These are phyloP conservation scores for Tethea ocularis DNA, from an alignment of 2,888 invertebrate species.

Conservation along the genomic window DNA sequence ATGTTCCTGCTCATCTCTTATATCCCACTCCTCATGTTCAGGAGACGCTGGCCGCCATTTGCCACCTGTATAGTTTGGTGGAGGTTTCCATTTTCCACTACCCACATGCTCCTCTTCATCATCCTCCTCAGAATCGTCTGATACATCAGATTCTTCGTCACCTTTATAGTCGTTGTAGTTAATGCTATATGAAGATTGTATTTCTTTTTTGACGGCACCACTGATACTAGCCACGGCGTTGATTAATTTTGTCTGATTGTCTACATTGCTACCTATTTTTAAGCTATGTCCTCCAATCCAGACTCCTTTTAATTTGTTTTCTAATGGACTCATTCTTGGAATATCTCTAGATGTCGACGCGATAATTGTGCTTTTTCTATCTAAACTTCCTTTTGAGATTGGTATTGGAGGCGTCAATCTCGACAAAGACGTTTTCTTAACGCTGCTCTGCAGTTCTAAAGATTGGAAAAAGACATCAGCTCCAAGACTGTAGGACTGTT, in stretches of 20 bases:
- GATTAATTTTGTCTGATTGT: conserved; percentile 85
- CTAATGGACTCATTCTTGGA: conserved; percentile 70
- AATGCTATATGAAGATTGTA: conserved; percentile 63
- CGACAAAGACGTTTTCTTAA: conserved; percentile 82
- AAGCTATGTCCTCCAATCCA: conserved; percentile 86
- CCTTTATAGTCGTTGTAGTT: conserved; percentile 71
- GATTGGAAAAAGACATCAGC: conserved; percentile 95
- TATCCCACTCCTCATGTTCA: conserved; percentile 83
- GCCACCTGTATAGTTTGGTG: conserved; percentile 73
- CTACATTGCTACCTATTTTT: conserved; percentile 80
- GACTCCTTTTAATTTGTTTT: conserved; percentile 78
- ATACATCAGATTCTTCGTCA: conserved; percentile 79
- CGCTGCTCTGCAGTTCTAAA: conserved; percentile 90
- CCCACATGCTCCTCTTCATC: conserved; percentile 81
- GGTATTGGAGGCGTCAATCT: conserved; percentile 76
- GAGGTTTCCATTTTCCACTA: conserved; percentile 91
- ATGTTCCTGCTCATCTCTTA: conserved; percentile 74
- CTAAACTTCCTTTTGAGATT: conserved; percentile 57
- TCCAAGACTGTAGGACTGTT: conserved; percentile 85
- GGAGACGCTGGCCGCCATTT: conserved; percentile 77
- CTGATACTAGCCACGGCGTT: conserved; percentile 87
- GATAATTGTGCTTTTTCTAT: conserved; percentile 56
- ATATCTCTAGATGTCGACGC: conserved; percentile 65
- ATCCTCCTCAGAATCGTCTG: conserved; percentile 84
- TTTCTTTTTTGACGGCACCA: conserved; percentile 81